Base-by-base conservation (phyloP, 2,888 invertebrate genomes). In the Limnephilus marmoratus region DNA sequence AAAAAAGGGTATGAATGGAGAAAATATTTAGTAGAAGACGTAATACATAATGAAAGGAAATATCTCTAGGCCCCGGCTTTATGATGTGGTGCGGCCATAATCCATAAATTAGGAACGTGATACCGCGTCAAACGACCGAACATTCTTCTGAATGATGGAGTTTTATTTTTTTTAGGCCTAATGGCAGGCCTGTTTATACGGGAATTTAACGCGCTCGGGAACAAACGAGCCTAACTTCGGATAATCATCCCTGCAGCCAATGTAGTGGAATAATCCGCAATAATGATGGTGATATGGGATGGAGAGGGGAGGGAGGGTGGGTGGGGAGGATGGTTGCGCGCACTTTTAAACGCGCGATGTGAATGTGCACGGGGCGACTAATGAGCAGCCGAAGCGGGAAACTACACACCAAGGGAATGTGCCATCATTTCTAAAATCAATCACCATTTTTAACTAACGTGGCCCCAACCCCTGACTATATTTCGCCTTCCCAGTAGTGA, bases 231-330 rank as follows among this genome's bases (percentile, higher is more conserved):
- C 68, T 31, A 45, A 34, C 68, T 81, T 90, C 80, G 37, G 87
- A 91, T 91, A 85, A 91, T 91, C 81, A 80, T 80, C 41, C 49
- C 31, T 85, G 68, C 82, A 85, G 91, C 91, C 92, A 92, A 89
- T 89, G 92, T 90, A 82, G 81, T 90, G 90, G 90, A 89, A 90
- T 93, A 92, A 92, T 93, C 92, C 88, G 92, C 88, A 93, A 93
- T 93, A 91, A 93, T 91, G 90, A 93, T 45, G 86, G 86, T 89
- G 91, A 91, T 89, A 90, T 81, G 86, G 85, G 85, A 7, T 45
- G 34, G 90, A 29, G 68, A 18, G 18, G 68, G 7, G 24, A 7
- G 24, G 68, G 68, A 4, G 53, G 53, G 53, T 24, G 68, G 24
- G 9, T 68, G 68, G 68, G 83, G 37, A 80, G 90, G 83, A 37